Evolutionary conservation across 2,797 vertebrate genomes (phyloP).

Genomic region (Telmatherina bonti): DNA sequence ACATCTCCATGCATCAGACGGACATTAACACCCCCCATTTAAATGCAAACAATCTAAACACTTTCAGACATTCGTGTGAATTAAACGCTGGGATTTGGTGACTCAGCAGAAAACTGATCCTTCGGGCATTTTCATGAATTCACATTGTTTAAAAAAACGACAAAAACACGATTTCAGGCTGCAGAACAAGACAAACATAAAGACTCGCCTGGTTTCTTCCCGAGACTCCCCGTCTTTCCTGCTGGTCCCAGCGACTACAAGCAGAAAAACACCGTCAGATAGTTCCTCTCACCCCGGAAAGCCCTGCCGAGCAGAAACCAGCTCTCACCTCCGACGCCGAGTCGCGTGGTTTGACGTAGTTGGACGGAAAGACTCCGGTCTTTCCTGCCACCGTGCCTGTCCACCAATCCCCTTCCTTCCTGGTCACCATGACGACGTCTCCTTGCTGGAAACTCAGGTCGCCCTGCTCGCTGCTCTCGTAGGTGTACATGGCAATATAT

Average conservation of each 20-base stretch:
- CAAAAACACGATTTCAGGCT: too few relatives aligned
- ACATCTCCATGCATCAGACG: too few relatives aligned
- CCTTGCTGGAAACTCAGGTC: slow-evolving; percentile 99
- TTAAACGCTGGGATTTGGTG: neutral
- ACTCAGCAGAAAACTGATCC: neutral
- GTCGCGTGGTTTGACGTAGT: slow-evolving; percentile 97
- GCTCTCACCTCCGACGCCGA: slow-evolving; percentile 78
- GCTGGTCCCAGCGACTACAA: slow-evolving; percentile 89
- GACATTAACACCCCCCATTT: too few relatives aligned
- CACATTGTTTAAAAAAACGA: too few relatives aligned
- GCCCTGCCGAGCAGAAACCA: neutral
- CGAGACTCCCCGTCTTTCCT: slow-evolving; percentile 96
- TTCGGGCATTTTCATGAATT: neutral
- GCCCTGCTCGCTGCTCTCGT: slow-evolving; percentile 98
- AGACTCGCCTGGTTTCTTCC: slow-evolving; percentile 96
- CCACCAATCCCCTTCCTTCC: slow-evolving; percentile 99
- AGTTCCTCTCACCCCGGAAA: neutral
- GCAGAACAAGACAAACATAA: too few relatives aligned
- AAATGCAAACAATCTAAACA: too few relatives aligned
- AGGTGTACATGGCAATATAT: slow-evolving; percentile 98
- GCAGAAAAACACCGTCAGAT: slow-evolving; percentile 6
- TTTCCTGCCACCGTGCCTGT: slow-evolving; percentile 92
- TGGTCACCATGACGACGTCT: slow-evolving; percentile 94
- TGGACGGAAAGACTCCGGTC: slow-evolving; percentile 97
- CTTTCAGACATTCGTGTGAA: too few relatives aligned